phyloP scores from a whole-genome alignment of 2,797 vertebrate genomes.

The Rhynchotus rufescens region DNA sequence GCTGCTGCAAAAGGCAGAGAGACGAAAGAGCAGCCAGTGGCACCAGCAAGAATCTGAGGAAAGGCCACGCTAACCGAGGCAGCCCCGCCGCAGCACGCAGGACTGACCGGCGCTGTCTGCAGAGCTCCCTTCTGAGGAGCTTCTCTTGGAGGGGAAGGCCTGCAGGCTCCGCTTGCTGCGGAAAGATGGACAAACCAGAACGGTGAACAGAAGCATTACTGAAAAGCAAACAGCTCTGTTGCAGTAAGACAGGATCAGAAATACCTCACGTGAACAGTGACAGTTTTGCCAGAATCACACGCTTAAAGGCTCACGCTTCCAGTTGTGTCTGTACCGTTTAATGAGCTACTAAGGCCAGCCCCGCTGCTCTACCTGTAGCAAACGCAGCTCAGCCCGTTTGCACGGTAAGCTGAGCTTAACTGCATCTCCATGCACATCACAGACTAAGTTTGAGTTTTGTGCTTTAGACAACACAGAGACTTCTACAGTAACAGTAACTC shows the following conservation, averaged over 20 bases:
- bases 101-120: not conserved
- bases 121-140: not conserved
- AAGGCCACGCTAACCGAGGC: not conserved
- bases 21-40: not conserved
- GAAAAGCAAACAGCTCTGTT: not conserved
- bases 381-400: not conserved
- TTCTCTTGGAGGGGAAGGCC: not conserved
- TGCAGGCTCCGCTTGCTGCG: not conserved
- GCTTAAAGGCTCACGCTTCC: not conserved
- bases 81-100: not conserved
- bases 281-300: not conserved
- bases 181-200: not conserved
- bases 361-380: not conserved
- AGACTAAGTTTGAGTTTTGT: not conserved
- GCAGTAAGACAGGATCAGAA: not conserved
- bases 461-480: fast-evolving
- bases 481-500: not conserved
- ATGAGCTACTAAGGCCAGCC: not conserved
- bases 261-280: not conserved
- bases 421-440: fast-evolving
- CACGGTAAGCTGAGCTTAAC: not conserved
- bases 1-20: not conserved
- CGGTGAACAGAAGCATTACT: not conserved
- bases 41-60: not conserved
- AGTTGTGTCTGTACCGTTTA: not conserved